Evolutionary conservation across 2,113 vertebrate species (phyloP), one percentile per base, ranked within the genome.

Genomic region (Sinocyclocheilus rhinocerous): DNA sequence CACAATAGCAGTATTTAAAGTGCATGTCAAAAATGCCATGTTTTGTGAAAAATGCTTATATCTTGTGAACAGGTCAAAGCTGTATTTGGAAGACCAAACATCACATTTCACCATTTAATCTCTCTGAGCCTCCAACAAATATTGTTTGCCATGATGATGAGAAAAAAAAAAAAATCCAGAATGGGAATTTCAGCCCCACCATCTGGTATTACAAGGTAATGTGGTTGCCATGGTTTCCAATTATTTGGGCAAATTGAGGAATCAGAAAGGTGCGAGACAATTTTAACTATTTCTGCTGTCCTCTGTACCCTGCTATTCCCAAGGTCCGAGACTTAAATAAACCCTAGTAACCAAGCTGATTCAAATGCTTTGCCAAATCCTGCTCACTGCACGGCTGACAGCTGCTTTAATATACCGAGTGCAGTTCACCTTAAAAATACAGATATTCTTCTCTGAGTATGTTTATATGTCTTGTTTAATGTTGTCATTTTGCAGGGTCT

Each of bases 1-100:
- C 89, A 92, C 91, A 91, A 90, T 90, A 90, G 86, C 85, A 81
- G 84, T 90, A 89, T 91, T 92, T 92, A 91, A 91, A 86, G 88
- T 87, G 85, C 83, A 91, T 87, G 75, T 91, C 84, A 48, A 79
- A 79, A 85, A 78, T 33, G 83, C 29, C 36, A 42, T 4, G 69
- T 57, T 6, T 76, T 11, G 16, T 65, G 16, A 59, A 63, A 50
- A 39, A 52, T 20, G 1, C 67, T 48, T 16, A 33, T 57, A 29
- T 83, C n/a, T 12, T 52, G 65, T 57, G 18, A 36, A 36, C 48
- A 72, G 65, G 26, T 83, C 48, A 83, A 39, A 72, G 45, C 65
- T 50, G 24, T 13, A 33, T 67, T 36, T 33, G 36, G 4, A 48
- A 73, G 65, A 33, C 45, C 42, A 52, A 70, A 82, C 45, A 22